These are phyloP conservation scores for Mythimna lalbum DNA, from an alignment of 2,888 invertebrate genomes.

Conservation along the genomic window DNA sequence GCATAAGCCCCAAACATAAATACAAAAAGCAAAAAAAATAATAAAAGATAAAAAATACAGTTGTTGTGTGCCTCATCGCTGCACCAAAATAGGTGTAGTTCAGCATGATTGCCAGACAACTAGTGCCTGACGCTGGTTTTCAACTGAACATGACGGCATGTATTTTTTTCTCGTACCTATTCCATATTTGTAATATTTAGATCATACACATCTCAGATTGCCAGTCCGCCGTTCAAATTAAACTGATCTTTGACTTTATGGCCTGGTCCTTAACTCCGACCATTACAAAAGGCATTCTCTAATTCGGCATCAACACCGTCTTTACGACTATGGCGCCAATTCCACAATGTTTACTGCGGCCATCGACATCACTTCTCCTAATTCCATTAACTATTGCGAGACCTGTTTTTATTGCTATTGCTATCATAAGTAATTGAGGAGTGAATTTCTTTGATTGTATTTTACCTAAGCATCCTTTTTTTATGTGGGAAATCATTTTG, in stretches of 20 bases:
- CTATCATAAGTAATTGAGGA: constrained; percentile 50
- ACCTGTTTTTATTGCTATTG: constrained; percentile 51
- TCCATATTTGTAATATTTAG: background rate
- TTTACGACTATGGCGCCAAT: constrained; percentile 71
- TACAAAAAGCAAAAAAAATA: too few species aligned
- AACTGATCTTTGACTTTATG: constrained; percentile 52
- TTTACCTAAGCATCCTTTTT: background rate
- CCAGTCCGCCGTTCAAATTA: constrained; percentile 33
- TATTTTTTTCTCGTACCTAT: too few species aligned
- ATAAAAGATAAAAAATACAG: too few species aligned
- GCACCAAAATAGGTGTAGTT: too few species aligned
- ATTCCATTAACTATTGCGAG: constrained; percentile 60
- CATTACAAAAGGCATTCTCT: constrained; percentile 67
- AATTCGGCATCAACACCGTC: constrained; percentile 68
- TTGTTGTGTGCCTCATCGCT: too few species aligned
- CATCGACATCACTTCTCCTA: constrained; percentile 65
- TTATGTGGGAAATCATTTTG: too few species aligned
- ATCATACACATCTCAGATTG: constrained; percentile 10
- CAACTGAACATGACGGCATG: too few species aligned
- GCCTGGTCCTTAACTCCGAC: constrained; percentile 45
- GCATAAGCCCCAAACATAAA: too few species aligned
- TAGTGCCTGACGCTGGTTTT: too few species aligned
- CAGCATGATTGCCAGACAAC: too few species aligned
- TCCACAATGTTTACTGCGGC: constrained; percentile 67
- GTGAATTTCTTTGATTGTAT: constrained; percentile 25